Evolutionary conservation across 2,797 vertebrate species (phyloP), one percentile per base, ranked within the genome.

Genomic region (Sebastes kiyomatsui): DNA sequence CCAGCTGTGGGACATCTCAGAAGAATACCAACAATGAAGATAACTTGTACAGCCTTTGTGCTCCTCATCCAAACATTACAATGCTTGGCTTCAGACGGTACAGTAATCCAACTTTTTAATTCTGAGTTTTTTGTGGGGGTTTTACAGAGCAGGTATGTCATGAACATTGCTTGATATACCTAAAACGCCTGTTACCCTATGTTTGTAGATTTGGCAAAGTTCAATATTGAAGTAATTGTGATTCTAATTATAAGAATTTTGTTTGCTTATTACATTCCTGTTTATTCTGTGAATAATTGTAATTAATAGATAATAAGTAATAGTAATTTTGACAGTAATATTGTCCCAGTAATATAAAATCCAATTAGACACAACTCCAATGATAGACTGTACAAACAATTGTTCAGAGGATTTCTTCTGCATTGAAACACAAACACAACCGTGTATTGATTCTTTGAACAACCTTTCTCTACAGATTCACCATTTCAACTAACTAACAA

Each of bases 31-130:
- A 88, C 60, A 18, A 92, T 90, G 89, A 87, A 86, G 88, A 80
- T 62, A 68, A 64, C 58, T 14, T 71, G 20, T 32, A 4, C 62
- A 49, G 67, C 56, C 27, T 46, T 87, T 71, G 68, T 93, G 77
- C 49, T 94, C 2, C 38, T 94, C 60, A 62, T 91, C 56, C 71
- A 91, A 22, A 67, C 82, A 27, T 72, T 67, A n/a, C 77, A 75
- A 12, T 82, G 83, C 76, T 81, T 91, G 79, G 85, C 89, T 35
- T 73, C 23, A 35, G 54, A 91, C 67, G 90, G 92, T 93, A 86
- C 10, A 65, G 86, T 91, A 85, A 75, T 59, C 6, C 35, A 78
- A 72, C 18, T 27, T 64, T 35, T 66, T 30, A 6, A 49, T 52
- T 38, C 72, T 6, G 22, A 68, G 4, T 10, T 55, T 49, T 58